A percentile compares a stretch with the other conserved stretches of the same genome.
These are phyloP conservation scores for Apamea epomidion DNA, from an alignment of 2,888 invertebrate species.

Conservation along the genomic window DNA sequence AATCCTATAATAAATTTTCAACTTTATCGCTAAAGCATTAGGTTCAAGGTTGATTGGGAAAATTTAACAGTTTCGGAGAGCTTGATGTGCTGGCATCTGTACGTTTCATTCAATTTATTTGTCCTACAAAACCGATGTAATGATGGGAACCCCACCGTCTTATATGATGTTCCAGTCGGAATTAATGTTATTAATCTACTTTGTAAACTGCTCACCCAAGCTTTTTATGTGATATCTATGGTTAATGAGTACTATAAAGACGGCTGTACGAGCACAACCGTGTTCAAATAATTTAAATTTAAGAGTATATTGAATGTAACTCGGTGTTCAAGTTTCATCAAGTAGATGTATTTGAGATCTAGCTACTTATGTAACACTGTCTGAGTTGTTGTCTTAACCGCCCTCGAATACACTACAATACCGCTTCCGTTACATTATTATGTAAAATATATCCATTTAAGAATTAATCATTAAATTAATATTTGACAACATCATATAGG, in stretches of 20 bases:
- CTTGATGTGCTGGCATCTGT: too few species aligned
- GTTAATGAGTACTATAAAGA: constrained; percentile 59
- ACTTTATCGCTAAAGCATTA: too few species aligned
- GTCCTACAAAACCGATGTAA: constrained; percentile 48
- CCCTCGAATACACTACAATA: constrained; percentile 13
- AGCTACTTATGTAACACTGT: constrained; percentile 48
- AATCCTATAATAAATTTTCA: too few species aligned
- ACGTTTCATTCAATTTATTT: constrained; percentile 27
- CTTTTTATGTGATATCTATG: constrained; percentile 53
- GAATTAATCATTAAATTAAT: constrained; percentile 28
- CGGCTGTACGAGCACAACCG: constrained; percentile 34
- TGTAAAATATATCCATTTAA: constrained; percentile 36
- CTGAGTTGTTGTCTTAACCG: constrained; percentile 41
- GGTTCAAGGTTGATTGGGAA: too few species aligned
- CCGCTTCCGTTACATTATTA: constrained; percentile 19
- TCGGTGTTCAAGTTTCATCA: constrained; percentile 39
- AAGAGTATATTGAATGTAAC: constrained; percentile 45
- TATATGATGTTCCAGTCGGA: constrained; percentile 55
- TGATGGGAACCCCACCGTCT: constrained; percentile 63
- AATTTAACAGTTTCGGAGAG: too few species aligned
- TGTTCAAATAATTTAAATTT: constrained; percentile 43
- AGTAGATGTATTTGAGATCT: constrained; percentile 49
- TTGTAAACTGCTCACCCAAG: constrained; percentile 54
- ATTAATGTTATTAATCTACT: constrained; percentile 62
- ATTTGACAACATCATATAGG: constrained; percentile 24